phyloP scores from a whole-genome alignment of 1,140 invertebrate genomes.

The Drosophila parvula region DNA sequence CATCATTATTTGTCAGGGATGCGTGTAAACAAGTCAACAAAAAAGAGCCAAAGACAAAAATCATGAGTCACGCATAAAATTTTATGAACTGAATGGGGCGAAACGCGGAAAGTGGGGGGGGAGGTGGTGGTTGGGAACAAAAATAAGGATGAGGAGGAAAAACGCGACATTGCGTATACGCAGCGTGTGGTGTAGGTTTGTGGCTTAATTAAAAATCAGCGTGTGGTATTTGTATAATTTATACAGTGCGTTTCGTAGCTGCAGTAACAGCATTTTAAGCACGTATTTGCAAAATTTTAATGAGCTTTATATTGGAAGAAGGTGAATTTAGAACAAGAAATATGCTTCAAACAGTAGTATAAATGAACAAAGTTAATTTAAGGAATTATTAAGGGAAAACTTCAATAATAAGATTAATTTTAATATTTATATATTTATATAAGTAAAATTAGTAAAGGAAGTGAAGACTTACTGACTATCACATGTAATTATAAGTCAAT shows the following conservation, averaged over 20 bases:
- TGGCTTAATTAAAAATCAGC: constrained; percentile 75
- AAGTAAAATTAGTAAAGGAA: too few relatives aligned
- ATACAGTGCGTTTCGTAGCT: constrained; percentile 8
- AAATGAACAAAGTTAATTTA: too few relatives aligned
- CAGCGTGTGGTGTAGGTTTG: constrained; percentile 38
- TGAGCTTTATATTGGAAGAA: not conserved
- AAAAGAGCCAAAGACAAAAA: constrained; percentile 55
- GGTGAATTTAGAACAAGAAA: not conserved
- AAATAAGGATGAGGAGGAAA: constrained; percentile 12
- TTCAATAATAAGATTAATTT: not conserved
- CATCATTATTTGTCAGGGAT: constrained; percentile 69
- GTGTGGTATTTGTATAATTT: constrained; percentile 30
- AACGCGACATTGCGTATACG: constrained; percentile 57
- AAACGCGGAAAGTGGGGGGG: not conserved
- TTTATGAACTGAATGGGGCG: constrained; percentile 65
- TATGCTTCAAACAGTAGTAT: not conserved
- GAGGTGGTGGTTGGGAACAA: not conserved
- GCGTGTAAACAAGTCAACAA: constrained; percentile 76
- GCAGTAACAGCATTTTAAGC: not conserved
- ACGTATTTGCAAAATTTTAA: not conserved
- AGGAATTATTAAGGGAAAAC: not conserved
- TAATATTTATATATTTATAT: not conserved
- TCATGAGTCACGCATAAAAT: constrained; percentile 74
- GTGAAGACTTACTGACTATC: too few relatives aligned
- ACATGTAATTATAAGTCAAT: too few relatives aligned